Evolutionary conservation across 2,888 invertebrate species (phyloP), one percentile per base, ranked within the genome.

Genomic region (Andrena chrysosceles): DNA sequence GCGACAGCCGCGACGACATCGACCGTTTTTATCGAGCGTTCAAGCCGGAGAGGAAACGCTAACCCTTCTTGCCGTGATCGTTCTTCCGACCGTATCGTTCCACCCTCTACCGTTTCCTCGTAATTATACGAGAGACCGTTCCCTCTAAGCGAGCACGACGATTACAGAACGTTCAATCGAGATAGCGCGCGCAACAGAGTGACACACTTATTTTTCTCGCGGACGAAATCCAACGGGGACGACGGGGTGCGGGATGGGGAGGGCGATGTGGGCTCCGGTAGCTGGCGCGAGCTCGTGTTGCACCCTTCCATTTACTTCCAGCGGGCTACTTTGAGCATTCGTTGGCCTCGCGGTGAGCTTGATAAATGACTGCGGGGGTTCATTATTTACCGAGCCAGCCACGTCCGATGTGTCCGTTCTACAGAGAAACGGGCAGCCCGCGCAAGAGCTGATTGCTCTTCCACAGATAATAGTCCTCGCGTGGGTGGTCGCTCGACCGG

Each of bases 301-400:
- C 73, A 69, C 77, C 79, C 78, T 81, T 83, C 86, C 87, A 77
- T 82, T 77, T 81, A 88, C 78, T 75, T 26, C 48, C 68, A 49
- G 59, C 63, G 42, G 62, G 75, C 54, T 75, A 77, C 77, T 77
- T 81, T 66, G 81, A 85, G 70, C 83, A 80, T 78, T 87, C 77
- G 87, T 83, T 83, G 69, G 73, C 71, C 75, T 77, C 77, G 72
- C 63, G 69, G 71, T 63, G 83, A 83, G 75, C 82, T 85, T 86
- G 86, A 88, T 82, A 86, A 88, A 88, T 82, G 88, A 85, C 83
- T 66, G 80, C 77, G 70, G 78, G 33, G 77, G 75, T 84, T 83
- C 88, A 84, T 88, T 88, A 88, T 88, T 88, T 88, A 88, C 75
- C 82, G 52, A 10, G 68, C 63, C 35, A 5, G 29, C 56, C 70